Evolutionary conservation across 2,888 invertebrate genomes (phyloP).

Genomic region (Hydriomena furcata): DNA sequence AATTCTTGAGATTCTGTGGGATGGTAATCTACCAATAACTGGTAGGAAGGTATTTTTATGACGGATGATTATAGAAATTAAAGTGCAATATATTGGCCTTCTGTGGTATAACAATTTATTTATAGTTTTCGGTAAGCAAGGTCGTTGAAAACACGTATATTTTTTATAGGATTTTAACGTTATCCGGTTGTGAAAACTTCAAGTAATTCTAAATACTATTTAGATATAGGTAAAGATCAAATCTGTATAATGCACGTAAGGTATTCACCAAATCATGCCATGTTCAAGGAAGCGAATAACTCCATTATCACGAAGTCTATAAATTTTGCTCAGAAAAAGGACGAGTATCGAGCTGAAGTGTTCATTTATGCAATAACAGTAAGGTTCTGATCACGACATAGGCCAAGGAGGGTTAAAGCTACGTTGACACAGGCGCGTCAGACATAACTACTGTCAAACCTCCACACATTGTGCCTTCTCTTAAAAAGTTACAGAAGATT

Average conservation of each 20-base stretch:
- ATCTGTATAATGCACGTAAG: background rate
- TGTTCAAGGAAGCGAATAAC: conserved; percentile 14
- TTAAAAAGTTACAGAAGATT: no score
- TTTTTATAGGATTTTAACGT: conserved; percentile 7
- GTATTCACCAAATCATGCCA: conserved; percentile 1
- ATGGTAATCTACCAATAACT: background rate
- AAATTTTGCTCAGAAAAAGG: background rate
- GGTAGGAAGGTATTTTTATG: conserved; percentile 18
- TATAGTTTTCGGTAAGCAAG: conserved; percentile 11
- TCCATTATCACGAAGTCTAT: conserved; percentile 7
- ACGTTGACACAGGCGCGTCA: background rate
- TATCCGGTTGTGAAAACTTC: conserved; percentile 12
- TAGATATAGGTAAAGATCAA: background rate
- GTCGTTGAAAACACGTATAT: conserved; percentile 16
- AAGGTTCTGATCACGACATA: conserved; percentile 16
- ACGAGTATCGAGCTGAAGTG: conserved; percentile 1
- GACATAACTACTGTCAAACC: background rate
- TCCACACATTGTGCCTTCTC: no score
- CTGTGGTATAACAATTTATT: conserved; percentile 7
- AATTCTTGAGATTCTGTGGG: conserved; percentile 7
- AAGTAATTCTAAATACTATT: background rate
- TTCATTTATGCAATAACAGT: conserved; percentile 16
- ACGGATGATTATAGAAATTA: conserved; percentile 14
- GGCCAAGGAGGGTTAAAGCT: conserved; percentile 1
- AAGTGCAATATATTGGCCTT: conserved; percentile 13